Percentiles rank a stretch among this genome's conserved stretches.
These are phyloP conservation scores for Cancer borealis DNA, from an alignment of 2,888 invertebrate genomes.

Conservation along the genomic window DNA sequence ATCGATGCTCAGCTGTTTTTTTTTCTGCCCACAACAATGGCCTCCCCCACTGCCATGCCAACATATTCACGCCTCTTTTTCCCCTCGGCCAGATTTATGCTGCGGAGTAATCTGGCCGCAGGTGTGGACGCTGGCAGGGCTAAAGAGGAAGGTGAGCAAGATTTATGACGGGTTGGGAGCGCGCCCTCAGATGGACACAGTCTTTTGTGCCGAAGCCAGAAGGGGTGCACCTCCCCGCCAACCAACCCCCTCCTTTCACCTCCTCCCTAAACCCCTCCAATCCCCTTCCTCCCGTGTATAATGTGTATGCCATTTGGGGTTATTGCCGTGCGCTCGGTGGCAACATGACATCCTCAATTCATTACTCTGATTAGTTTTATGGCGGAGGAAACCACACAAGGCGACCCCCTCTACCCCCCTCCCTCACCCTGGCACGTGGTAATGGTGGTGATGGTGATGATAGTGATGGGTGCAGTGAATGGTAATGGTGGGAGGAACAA, in stretches of 20 bases:
- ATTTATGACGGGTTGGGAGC: constrained; percentile 24
- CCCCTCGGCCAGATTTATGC: constrained; percentile 35
- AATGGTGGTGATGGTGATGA: not conserved
- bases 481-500: not conserved
- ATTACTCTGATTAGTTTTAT: constrained; percentile 36
- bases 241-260: not conserved
- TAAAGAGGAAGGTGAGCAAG: constrained; percentile 48
- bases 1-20: constrained; percentile 36
- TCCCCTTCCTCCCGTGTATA: not conserved
- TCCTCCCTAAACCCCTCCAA: not conserved
- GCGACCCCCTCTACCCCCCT: not conserved
- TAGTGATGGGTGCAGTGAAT: not conserved
- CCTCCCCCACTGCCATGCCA: not conserved
- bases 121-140: constrained; percentile 1
- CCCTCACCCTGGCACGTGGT: not conserved
- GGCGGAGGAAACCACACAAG: not conserved
- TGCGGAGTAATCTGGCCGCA: constrained; percentile 30
- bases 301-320: constrained; percentile 1
- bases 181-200: not conserved
- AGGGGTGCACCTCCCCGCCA: not conserved
- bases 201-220: not conserved
- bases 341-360: not conserved
- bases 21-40: constrained; percentile 51
- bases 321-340: not conserved
- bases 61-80: constrained; percentile 35